Conservation (phyloP, 2,797 vertebrate species). For the Notolabrus celidotus region DNA sequence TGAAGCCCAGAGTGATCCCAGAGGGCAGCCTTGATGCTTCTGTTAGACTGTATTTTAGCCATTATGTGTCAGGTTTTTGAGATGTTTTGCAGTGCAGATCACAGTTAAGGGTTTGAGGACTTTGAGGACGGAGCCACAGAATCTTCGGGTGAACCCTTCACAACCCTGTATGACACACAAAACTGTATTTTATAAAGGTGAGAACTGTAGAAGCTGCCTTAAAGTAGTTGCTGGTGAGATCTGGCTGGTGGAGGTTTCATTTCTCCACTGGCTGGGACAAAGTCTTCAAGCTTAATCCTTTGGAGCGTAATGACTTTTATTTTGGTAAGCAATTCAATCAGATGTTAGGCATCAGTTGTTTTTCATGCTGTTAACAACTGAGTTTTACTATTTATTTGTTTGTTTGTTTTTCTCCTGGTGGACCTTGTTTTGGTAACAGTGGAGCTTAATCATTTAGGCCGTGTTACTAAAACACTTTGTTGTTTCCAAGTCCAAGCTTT, state of each 20-base stretch:
- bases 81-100: slow-evolving; percentile 61
- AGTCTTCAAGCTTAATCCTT: slow-evolving; percentile 69
- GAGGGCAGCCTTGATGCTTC: slow-evolving; percentile 69
- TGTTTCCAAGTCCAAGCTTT: slow-evolving; percentile 52
- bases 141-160: slow-evolving; percentile 30
- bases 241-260: slow-evolving; percentile 50
- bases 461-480: slow-evolving; percentile 55
- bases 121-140: slow-evolving; percentile 16
- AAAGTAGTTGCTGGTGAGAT: slow-evolving; percentile 74
- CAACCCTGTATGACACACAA: slow-evolving; percentile 60
- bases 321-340: slow-evolving; percentile 49
- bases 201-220: slow-evolving; percentile 80
- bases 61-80: slow-evolving; percentile 63
- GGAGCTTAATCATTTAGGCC: slow-evolving; percentile 47
- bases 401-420: slow-evolving; percentile 37
- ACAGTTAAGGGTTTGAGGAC: slow-evolving; percentile 33
- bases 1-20: slow-evolving; percentile 49
- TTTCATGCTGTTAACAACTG: slow-evolving; percentile 54
- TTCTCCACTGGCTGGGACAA: slow-evolving; percentile 34
- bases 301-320: slow-evolving; percentile 55
- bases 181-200: slow-evolving; percentile 69
- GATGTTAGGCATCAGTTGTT: slow-evolving; percentile 51
- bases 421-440: slow-evolving; percentile 59
- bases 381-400: slow-evolving; percentile 76
- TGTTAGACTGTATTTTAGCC: slow-evolving; percentile 64